Conservation (phyloP, 2,113 vertebrate genomes). For the Charadrius vociferus region DNA sequence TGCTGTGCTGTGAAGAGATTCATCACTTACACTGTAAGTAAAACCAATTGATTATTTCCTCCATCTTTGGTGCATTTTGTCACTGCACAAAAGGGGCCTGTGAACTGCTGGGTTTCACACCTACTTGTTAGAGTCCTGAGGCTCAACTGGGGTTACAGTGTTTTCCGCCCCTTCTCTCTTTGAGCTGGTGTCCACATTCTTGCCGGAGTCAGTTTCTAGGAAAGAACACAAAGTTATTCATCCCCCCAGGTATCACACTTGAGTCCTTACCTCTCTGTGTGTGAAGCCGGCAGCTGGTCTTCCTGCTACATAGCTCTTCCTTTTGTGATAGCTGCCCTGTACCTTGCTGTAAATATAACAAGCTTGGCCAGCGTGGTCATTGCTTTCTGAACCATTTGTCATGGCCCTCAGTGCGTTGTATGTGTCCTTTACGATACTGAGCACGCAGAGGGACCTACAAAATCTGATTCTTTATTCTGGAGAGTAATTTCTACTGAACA, state of each 20-base stretch:
- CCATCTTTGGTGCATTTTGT: not conserved
- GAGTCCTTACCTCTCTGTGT: not conserved
- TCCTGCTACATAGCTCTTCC: not conserved
- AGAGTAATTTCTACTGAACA: not conserved
- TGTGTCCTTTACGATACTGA: not conserved
- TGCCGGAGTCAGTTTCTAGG: not conserved
- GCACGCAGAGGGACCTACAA: not conserved
- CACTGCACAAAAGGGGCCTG: not conserved
- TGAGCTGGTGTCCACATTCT: accelerated
- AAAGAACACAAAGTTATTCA: not conserved
- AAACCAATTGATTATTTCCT: not conserved
- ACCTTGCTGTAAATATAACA: not conserved
- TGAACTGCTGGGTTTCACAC: not conserved
- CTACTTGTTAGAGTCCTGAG: not conserved
- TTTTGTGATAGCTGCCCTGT: not conserved
- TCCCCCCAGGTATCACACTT: not conserved
- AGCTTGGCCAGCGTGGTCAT: not conserved
- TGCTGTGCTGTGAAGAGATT: not conserved
- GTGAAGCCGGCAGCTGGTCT: not conserved
- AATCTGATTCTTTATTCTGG: slow-evolving; percentile 24
- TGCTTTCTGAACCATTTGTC: not conserved
- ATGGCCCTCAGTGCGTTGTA: not conserved
- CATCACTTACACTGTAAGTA: not conserved
- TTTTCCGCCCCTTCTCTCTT: not conserved
- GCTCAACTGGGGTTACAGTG: not conserved